Evolutionary conservation across 2,888 invertebrate species (phyloP), one percentile per base, ranked within the genome.

Genomic region (Aplocera efformata): DNA sequence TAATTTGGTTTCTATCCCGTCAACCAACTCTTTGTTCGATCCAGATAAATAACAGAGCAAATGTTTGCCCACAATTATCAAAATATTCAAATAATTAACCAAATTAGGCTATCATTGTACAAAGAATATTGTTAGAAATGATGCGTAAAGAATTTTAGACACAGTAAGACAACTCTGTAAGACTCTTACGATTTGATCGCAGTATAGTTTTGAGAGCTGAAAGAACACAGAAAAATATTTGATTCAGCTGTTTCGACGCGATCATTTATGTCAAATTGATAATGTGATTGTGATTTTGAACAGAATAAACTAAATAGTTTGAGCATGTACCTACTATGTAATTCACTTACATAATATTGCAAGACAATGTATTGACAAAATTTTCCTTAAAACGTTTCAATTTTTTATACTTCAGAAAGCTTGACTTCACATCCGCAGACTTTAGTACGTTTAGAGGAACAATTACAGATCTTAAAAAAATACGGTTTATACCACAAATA

Each of bases 201-300:
- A 73, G 85, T 85, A 86, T 75, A 82, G 77, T 80, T 85, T 84
- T 73, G 83, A 68, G 68, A 86, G 85, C 88, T 88, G 88, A 79
- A 88, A 88, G 72, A 79, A 48, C 63, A 74, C 68, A 58, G 62
- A 64, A 63, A 62, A 68, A 45, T 32, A 39, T 32, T 39, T 39
- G 17, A 40, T 29, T 34, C 21, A 35, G 24, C 21, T 33, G 21
- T 21, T 34, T 9, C 21, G 7, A 10, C 21, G 21, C 26, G 25
- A 26, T 27, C 31, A 53, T 50, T 58, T 41, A 63, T 53, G 50
- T 54, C 63, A 60, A 62, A n/a, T 10, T 6, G n/a, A 9, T 20
- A n/a, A n/a, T n/a, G n/a, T n/a, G n/a, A n/a, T n/a, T n/a, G n/a
- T n/a, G n/a, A n/a, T n/a, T n/a, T n/a, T n/a, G n/a, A n/a, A n/a